Conservation (phyloP, 2,113 vertebrate species). For the Puffinus mauretanicus region DNA sequence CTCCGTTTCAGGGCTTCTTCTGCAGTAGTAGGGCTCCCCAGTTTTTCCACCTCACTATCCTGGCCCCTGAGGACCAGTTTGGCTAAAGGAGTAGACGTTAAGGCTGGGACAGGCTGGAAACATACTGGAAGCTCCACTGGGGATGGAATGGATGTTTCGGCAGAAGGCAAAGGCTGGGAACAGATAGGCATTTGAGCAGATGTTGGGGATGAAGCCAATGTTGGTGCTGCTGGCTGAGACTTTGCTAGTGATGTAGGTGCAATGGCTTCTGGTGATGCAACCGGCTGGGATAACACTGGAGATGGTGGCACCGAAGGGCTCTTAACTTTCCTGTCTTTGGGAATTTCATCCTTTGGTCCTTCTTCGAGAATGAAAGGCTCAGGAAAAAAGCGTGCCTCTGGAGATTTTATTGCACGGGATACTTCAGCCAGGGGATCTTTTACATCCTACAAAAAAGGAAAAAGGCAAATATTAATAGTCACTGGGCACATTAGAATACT, state of each 20-base stretch:
- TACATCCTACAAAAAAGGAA: background rate
- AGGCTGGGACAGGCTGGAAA: conserved; percentile 84
- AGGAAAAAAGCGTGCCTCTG: conserved; percentile 74
- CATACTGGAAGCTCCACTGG: conserved; percentile 84
- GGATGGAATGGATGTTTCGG: conserved; percentile 79
- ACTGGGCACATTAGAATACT: fast-evolving
- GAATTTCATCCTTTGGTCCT: conserved; percentile 36
- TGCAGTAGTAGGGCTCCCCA: conserved; percentile 64
- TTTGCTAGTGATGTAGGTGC: conserved; percentile 67
- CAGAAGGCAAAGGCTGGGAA: conserved; percentile 84
- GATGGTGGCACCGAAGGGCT: conserved; percentile 47
- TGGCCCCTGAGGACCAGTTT: conserved; percentile 65
- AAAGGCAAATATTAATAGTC: background rate
- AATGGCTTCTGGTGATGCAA: conserved; percentile 75
- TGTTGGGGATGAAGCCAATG: conserved; percentile 56
- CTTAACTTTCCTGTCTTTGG: conserved; percentile 7
- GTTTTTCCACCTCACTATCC: conserved; percentile 44
- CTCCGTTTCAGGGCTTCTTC: conserved; percentile 81
- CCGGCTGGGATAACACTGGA: conserved; percentile 84
- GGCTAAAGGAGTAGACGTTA: conserved; percentile 84
- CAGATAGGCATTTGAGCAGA: conserved; percentile 84
- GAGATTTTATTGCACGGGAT: conserved; percentile 59
- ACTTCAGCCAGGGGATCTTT: background rate
- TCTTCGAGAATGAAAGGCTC: conserved; percentile 72
- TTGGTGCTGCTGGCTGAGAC: conserved; percentile 66